Percentiles rank a stretch among this genome's conserved stretches.
Conservation (phyloP, 1,140 invertebrate genomes). For the Proales similis region DNA sequence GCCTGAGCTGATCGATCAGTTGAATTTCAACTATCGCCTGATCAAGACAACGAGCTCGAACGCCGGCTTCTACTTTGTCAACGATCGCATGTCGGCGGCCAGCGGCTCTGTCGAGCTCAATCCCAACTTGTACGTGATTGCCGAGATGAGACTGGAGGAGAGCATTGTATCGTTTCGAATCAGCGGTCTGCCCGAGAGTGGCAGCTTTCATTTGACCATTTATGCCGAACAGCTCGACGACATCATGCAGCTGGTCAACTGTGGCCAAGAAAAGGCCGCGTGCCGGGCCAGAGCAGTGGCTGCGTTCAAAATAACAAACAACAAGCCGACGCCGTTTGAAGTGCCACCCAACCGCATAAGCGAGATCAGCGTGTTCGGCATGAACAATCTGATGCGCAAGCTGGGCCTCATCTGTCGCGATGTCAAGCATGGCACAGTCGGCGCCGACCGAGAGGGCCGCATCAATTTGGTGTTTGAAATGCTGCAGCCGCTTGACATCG, state of each 20-base stretch:
- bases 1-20: not conserved
- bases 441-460: conserved; percentile 31
- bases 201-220: conserved; percentile 17
- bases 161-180: conserved; percentile 18
- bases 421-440: conserved; percentile 22
- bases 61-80: not conserved
- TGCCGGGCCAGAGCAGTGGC: conserved; percentile 15
- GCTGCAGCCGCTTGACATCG: conserved; percentile 3
- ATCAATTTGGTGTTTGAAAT: conserved; percentile 32
- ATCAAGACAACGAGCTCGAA: too few relatives aligned
- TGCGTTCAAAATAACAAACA: not conserved
- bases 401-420: conserved; percentile 7
- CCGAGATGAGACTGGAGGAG: conserved; percentile 1
- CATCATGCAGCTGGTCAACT: too few relatives aligned
- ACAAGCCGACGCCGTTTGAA: conserved; percentile 1
- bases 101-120: not conserved
- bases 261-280: too few relatives aligned
- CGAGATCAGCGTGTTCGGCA: conserved; percentile 24
- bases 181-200: conserved; percentile 2
- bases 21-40: conserved; percentile 27
- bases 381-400: conserved; percentile 4
- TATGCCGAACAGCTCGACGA: conserved; percentile 11
- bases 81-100: not conserved
- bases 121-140: conserved; percentile 1
- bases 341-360: conserved; percentile 27